Base-by-base conservation (phyloP, 2,888 invertebrate species). In the Sisyra nigra region DNA sequence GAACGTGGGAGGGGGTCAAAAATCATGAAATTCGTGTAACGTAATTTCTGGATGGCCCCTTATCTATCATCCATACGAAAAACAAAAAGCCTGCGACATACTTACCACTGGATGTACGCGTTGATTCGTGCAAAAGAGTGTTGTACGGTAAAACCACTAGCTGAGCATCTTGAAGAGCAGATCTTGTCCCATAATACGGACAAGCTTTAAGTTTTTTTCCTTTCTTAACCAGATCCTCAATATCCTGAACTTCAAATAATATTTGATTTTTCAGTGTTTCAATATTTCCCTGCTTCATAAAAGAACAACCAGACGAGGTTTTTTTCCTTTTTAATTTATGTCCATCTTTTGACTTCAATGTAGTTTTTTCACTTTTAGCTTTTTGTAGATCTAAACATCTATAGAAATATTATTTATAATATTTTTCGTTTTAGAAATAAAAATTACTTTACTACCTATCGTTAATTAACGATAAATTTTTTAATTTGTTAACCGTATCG, bases 131-230 rank as follows among this genome's bases (percentile, higher is more conserved):
- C 3, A 93, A 65, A 38, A 93, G 65, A 15, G 81, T 75, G 58
- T 87, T 84, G 54, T 85, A 85, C 1, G 84, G 83, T 8, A 83
- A 62, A 38, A 85, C 69, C 42, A 89, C 67, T 6, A 87, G 61
- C 73, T 97, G 86, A 7, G 93, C 86, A 58, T 86, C 78, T 48
- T 79, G 74, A 18, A 87, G 67, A 3, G 92, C 84, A 56, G 76
- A 73, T 53, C 94, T 72, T 1, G 85, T 73, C 0, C 89, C 85
- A 62, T 96, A 98, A 67, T 97, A 98, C 0, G 96, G 89, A 62
- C 98, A 98, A 1, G 86, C 86, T 48, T 80, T 76, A 40, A 78
- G 54, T 47, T 74, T 65, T 53, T 74, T 73, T 0, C 81, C 88
- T 51, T 66, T 65, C 34, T 63, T 65, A 0, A 84, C 78, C 42